A percentile compares a stretch with the other conserved stretches of the same genome.
Conservation (phyloP, 2,113 vertebrate genomes). For the Psettodes erumei region DNA sequence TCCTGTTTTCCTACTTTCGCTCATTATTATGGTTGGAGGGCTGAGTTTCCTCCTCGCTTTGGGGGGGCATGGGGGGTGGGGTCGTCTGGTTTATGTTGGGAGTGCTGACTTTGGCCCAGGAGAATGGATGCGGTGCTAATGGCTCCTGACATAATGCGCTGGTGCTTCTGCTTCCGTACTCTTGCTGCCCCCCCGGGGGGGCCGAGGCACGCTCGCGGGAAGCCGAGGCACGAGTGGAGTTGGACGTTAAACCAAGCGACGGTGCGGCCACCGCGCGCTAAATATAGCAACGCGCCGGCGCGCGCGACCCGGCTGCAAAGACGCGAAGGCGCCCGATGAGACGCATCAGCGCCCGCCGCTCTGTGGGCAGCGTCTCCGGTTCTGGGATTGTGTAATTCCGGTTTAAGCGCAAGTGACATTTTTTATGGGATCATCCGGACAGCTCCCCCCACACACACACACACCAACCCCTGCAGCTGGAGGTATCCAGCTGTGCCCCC, state of each 20-base stretch:
- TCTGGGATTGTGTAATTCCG: conserved; percentile 31
- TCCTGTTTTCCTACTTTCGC: conserved; percentile 7
- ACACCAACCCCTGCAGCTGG: no score
- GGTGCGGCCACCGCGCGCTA: no score
- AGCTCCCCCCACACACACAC: no score
- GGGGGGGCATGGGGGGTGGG: no score
- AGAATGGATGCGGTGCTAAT: conserved; percentile 53
- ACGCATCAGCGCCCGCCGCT: conserved; percentile 20
- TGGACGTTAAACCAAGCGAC: conserved; percentile 36
- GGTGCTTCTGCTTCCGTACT: conserved; percentile 27
- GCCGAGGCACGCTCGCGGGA: conserved; percentile 24
- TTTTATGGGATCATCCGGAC: conserved; percentile 62
- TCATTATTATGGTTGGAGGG: conserved; percentile 28
- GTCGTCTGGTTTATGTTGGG: conserved; percentile 24
- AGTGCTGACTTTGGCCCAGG: conserved; percentile 26
- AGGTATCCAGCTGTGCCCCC: conserved; percentile 46
- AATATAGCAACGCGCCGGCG: conserved; percentile 30
- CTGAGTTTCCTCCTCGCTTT: conserved; percentile 23
- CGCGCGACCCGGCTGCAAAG: conserved; percentile 4
- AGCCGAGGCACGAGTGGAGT: conserved; percentile 31
- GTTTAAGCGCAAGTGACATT: conserved; percentile 76
- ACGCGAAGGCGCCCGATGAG: conserved; percentile 26
- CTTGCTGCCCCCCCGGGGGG: conserved; percentile 13
- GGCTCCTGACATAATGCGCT: conserved; percentile 49
- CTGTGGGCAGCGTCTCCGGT: not conserved